Conservation (phyloP, 1,140 invertebrate genomes). For the Hyles vespertilio region DNA sequence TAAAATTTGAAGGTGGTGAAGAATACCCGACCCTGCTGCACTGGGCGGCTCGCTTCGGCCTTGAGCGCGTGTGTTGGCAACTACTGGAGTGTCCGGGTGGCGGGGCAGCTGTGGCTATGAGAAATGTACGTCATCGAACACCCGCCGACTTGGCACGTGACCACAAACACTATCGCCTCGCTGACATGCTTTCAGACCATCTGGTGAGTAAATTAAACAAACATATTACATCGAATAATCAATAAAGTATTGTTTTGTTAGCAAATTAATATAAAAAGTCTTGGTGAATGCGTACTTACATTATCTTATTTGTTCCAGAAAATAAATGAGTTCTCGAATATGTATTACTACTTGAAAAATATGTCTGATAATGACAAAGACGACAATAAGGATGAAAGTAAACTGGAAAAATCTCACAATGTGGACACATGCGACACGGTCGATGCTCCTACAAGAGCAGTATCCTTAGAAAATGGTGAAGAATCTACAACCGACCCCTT, state of each 20-base stretch:
- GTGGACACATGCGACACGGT: constrained; percentile 58
- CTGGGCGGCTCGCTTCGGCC: constrained; percentile 90
- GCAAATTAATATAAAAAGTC: background rate
- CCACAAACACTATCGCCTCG: constrained; percentile 81
- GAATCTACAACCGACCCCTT: constrained; percentile 55
- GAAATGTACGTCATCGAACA: constrained; percentile 85
- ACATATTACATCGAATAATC: no score
- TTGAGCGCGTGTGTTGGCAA: constrained; percentile 88
- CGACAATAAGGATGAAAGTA: constrained; percentile 45
- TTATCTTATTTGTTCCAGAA: constrained; percentile 63
- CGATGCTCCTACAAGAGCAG: constrained; percentile 40
- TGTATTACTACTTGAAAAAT: constrained; percentile 89
- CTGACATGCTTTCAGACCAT: constrained; percentile 85
- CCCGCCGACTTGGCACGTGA: constrained; percentile 88
- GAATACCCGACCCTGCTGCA: constrained; percentile 92
- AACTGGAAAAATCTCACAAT: constrained; percentile 48
- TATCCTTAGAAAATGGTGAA: constrained; percentile 18
- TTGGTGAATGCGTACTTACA: no score
- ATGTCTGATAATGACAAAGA: constrained; percentile 78
- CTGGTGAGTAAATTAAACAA: constrained; percentile 74
- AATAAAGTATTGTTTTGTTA: background rate
- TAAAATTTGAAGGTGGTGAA: constrained; percentile 78
- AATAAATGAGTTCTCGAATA: constrained; percentile 87
- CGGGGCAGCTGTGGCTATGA: constrained; percentile 85
- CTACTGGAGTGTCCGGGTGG: constrained; percentile 90